Evolutionary conservation across 2,113 vertebrate genomes (phyloP).

Genomic region (Megaleporinus macrocephalus): DNA sequence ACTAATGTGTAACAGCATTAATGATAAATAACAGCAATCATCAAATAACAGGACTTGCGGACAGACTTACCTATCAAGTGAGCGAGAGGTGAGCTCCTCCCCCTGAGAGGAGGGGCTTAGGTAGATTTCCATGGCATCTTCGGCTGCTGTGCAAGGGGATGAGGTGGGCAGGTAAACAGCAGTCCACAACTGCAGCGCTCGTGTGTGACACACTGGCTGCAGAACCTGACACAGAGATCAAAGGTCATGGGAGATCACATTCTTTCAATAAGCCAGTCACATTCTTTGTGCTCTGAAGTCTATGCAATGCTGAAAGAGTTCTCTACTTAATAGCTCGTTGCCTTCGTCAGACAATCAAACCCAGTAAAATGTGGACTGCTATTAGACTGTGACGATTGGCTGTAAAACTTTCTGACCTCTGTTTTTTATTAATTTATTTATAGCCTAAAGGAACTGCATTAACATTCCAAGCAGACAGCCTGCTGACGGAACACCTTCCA

Average conservation of each 20-base stretch:
- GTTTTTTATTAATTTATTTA: too few relatives aligned
- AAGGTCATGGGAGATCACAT: not conserved
- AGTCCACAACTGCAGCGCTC: slow-evolving; percentile 94
- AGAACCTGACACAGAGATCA: slow-evolving; percentile 81
- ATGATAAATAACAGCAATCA: not conserved
- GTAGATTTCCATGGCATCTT: slow-evolving; percentile 92
- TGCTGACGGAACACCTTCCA: not conserved
- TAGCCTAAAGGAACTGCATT: not conserved
- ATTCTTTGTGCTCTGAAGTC: not conserved
- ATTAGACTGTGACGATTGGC: too few relatives aligned
- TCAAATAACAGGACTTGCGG: not conserved
- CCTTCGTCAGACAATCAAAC: not conserved
- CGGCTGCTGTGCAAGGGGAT: slow-evolving; percentile 90
- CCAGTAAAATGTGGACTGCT: not conserved
- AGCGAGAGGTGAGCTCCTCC: slow-evolving; percentile 89
- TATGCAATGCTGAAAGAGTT: not conserved
- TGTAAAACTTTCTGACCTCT: too few relatives aligned
- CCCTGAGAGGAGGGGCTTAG: slow-evolving; percentile 82
- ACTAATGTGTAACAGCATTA: too few relatives aligned
- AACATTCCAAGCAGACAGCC: not conserved
- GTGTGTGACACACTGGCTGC: slow-evolving; percentile 96
- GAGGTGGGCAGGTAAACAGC: slow-evolving; percentile 95
- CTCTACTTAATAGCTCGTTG: not conserved
- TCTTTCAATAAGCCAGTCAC: not conserved
- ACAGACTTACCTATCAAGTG: slow-evolving; percentile 87